A percentile compares a stretch with the other conserved stretches of the same genome.
These are phyloP conservation scores for Orthosia incerta DNA, from an alignment of 2,888 invertebrate species.

Conservation along the genomic window DNA sequence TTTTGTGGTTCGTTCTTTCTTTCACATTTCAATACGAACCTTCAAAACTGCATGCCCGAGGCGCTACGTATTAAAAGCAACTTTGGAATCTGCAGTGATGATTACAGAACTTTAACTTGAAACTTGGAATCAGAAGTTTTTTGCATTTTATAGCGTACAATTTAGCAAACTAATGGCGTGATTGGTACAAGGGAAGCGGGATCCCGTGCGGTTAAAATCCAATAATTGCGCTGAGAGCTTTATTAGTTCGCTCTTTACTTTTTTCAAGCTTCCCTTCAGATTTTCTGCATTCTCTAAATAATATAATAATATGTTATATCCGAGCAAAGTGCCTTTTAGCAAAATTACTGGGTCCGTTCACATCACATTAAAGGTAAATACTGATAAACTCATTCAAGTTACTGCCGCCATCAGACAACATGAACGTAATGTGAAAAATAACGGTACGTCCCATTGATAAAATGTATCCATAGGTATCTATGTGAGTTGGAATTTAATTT, in stretches of 20 bases:
- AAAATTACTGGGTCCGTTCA: conserved; percentile 42
- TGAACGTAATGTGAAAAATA: conserved; percentile 15
- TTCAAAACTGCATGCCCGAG: conserved; percentile 61
- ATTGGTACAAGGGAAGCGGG: conserved; percentile 76
- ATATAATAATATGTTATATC: conserved; percentile 47
- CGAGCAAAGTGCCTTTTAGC: conserved; percentile 42
- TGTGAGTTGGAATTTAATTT: conserved; percentile 37
- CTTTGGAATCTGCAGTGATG: conserved; percentile 62
- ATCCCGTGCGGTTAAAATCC: conserved; percentile 72
- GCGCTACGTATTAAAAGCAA: conserved; percentile 67
- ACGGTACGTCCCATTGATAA: conserved; percentile 25
- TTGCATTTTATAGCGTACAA: conserved; percentile 84
- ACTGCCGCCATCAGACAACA: conserved; percentile 14
- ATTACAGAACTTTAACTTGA: conserved; percentile 69
- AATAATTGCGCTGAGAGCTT: conserved; percentile 73
- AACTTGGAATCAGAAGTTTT: conserved; percentile 75
- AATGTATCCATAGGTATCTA: conserved; percentile 19
- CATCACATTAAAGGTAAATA: conserved; percentile 40
- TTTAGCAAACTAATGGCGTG: conserved; percentile 81
- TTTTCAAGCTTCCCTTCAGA: conserved; percentile 60
- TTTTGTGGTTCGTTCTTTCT: conserved; percentile 38
- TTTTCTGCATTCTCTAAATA: conserved; percentile 59
- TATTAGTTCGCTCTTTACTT: conserved; percentile 69
- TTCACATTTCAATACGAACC: conserved; percentile 55
- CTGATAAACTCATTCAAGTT: conserved; percentile 18